A percentile compares a stretch with the other conserved stretches of the same genome.
These are phyloP conservation scores for Piprites chloris DNA, from an alignment of 2,113 vertebrate species.

Conservation along the genomic window DNA sequence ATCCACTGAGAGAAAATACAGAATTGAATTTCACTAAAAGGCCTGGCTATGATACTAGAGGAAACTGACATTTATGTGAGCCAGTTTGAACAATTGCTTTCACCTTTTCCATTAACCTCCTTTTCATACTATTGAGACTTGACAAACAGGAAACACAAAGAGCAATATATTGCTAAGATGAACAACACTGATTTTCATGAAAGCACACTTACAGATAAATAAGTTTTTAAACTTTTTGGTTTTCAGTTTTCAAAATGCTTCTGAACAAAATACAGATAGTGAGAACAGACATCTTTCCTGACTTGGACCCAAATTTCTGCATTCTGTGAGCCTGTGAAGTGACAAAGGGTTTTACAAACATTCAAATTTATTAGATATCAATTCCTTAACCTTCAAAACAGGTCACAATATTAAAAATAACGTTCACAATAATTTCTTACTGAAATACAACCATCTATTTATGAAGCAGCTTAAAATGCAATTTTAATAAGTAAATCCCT, in stretches of 20 bases:
- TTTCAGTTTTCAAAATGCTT: conserved; percentile 6
- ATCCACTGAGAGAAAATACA: neutral
- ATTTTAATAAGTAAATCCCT: neutral
- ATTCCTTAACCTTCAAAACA: neutral
- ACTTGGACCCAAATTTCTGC: neutral
- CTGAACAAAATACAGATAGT: neutral
- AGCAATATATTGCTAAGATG: neutral
- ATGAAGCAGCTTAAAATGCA: neutral
- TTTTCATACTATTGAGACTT: neutral
- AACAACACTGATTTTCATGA: neutral
- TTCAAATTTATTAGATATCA: neutral
- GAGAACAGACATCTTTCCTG: neutral
- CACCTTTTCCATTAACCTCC: neutral
- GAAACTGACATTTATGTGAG: neutral
- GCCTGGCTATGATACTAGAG: neutral
- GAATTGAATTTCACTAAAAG: neutral
- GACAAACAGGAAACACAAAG: neutral
- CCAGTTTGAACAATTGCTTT: neutral
- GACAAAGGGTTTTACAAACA: neutral
- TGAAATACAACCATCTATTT: neutral
- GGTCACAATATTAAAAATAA: neutral
- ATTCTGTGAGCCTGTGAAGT: neutral
- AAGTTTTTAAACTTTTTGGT: neutral
- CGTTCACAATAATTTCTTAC: neutral
- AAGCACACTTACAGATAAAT: neutral